A percentile compares a stretch with the other conserved stretches of the same genome.
Conservation (phyloP, 2,113 vertebrate species). For the Chloropsis cyanopogon region DNA sequence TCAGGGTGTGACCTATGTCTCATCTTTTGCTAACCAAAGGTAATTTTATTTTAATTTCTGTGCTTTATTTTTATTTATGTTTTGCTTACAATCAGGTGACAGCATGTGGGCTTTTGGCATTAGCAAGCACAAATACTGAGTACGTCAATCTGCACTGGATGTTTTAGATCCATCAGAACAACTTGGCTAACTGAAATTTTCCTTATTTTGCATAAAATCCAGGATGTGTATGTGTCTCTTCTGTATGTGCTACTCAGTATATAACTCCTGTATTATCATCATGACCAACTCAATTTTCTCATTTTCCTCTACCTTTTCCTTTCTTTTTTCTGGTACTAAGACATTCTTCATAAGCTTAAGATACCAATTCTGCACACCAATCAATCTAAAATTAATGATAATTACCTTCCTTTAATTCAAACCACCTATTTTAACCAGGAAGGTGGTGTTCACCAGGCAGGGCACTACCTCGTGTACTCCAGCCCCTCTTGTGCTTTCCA, state of each 20-base stretch:
- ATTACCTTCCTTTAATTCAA: not conserved
- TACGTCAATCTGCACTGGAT: not conserved
- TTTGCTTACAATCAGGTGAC: not conserved
- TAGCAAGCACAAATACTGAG: not conserved
- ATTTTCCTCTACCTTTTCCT: not conserved
- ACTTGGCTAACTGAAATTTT: not conserved
- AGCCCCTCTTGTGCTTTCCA: not conserved
- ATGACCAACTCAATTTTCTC: not conserved
- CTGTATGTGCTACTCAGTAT: not conserved
- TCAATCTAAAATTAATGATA: not conserved
- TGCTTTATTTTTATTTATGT: not conserved
- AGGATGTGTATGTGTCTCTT: not conserved
- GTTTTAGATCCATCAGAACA: not conserved
- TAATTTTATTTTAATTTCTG: not conserved
- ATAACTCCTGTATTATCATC: not conserved
- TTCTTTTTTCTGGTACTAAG: not conserved
- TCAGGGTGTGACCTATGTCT: not conserved
- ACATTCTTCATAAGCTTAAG: not conserved
- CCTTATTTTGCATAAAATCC: not conserved
- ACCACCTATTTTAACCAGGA: not conserved
- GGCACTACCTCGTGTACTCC: not conserved
- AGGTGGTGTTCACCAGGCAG: rapidly evolving
- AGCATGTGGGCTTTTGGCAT: not conserved
- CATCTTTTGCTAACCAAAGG: not conserved
- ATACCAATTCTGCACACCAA: not conserved